A percentile compares a stretch with the other conserved stretches of the same genome.
These are phyloP conservation scores for Chelonus formosanus DNA, from an alignment of 2,888 invertebrate genomes.

Conservation along the genomic window DNA sequence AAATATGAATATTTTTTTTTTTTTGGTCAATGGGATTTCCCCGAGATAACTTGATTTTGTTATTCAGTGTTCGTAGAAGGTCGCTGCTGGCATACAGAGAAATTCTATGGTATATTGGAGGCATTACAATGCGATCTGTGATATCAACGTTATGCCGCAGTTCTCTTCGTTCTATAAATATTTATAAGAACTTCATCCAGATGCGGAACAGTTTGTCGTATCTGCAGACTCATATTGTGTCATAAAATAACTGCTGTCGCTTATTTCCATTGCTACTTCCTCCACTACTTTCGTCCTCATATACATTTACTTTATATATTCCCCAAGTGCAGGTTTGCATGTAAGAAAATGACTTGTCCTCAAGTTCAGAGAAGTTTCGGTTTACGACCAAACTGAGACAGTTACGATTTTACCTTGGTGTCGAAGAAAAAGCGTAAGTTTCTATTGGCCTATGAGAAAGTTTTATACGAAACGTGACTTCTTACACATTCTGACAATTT, in stretches of 20 bases:
- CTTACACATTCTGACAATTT: no score
- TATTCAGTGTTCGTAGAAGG: conserved; percentile 11
- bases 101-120: conserved; percentile 33
- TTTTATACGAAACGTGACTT: conserved; percentile 5
- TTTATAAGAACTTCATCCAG: conserved; percentile 28
- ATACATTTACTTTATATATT: background rate
- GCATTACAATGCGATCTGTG: conserved; percentile 54
- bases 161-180: conserved; percentile 30
- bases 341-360: background rate
- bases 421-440: conserved; percentile 23
- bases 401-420: conserved; percentile 14
- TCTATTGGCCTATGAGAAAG: conserved; percentile 13
- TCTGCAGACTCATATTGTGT: conserved; percentile 9
- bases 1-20: background rate
- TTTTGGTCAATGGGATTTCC: conserved; percentile 9
- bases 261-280: background rate
- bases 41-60: conserved; percentile 8
- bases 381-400: conserved; percentile 21
- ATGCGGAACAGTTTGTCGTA: conserved; percentile 19
- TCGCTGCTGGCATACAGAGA: conserved; percentile 12
- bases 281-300: no score
- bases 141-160: conserved; percentile 40
- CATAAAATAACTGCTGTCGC: conserved; percentile 12
- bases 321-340: background rate
- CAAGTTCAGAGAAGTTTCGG: conserved; percentile 25